Evolutionary conservation across 92 coral and sea anemone species (phyloP), one percentile per base, ranked within the genome.

Genomic region (Montipora capitata): DNA sequence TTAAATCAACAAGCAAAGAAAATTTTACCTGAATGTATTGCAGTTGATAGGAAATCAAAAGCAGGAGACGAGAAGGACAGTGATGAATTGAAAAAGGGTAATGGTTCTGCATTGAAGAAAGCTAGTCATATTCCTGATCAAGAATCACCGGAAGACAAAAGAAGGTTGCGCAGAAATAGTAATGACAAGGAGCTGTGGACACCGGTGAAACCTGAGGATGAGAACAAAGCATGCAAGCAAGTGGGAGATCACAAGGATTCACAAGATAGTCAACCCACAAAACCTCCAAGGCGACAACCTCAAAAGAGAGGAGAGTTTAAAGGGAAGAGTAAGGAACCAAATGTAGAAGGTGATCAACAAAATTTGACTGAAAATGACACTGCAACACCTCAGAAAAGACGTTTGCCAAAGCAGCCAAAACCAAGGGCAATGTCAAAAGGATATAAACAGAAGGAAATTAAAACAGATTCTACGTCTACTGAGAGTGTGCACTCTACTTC

Each of bases 131-230:
- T 4, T 39, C 74, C 52, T 61, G 59, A 76, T 17, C 39, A 72
- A 14, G 76, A 49, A 3, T 14, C 78, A n/a, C 43, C 20, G 7
- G 81, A 77, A 44, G 45, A 58, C 12, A 72, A 76, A 65, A 59
- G 89, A 64, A 78, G 69, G 72, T 49, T 57, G 15, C 88, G 93
- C 6, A 87, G 81, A 35, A 78, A 81, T n/a, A 85, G 83, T 13
- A 65, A 88, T 63, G 90, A 88, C 69, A 94, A 91, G 87, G 94
- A 91, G 52, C 68, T 85, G 82, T 91, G 95, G 96, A 80, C 89
- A 2, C 91, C 88, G 12, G 72, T 81, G 67, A 87, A 42, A 45
- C 49, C 59, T 42, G 89, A 78, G 9, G 18, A 75, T 38, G 43
- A 66, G 69, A 27, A 51, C 43, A 54, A 66, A n/a, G 27, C 4